Percentiles rank a stretch among this genome's conserved stretches.
These are phyloP conservation scores for Artibeus jamaicensis DNA, from an alignment of 2,797 vertebrate species.

Conservation along the genomic window DNA sequence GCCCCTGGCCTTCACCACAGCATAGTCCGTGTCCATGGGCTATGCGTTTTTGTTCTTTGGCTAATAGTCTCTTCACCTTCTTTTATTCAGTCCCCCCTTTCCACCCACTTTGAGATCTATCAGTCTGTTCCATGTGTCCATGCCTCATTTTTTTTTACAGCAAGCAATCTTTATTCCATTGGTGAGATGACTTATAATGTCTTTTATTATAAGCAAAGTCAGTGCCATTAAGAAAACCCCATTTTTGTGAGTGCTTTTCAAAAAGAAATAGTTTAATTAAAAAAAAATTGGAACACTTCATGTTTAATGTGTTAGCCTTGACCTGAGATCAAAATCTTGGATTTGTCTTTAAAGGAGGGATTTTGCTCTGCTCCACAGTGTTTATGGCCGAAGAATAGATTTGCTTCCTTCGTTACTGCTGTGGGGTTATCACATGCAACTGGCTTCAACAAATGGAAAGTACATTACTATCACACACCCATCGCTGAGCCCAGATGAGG, in stretches of 20 bases:
- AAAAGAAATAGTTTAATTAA: not conserved
- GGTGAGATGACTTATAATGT: not conserved
- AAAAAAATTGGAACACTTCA: not conserved
- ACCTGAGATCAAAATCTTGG: slow-evolving; percentile 21
- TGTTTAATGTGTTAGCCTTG: slow-evolving; percentile 31
- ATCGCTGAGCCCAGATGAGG: slow-evolving; percentile 47
- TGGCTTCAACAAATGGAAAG: slow-evolving; percentile 57
- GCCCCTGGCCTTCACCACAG: not conserved
- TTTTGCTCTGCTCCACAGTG: not conserved
- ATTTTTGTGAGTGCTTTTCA: not conserved
- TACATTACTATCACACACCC: slow-evolving; percentile 18
- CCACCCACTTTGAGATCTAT: not conserved
- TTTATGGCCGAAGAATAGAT: slow-evolving; percentile 32
- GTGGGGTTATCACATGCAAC: slow-evolving; percentile 36
- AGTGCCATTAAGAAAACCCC: not conserved
- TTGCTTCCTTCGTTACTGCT: slow-evolving; percentile 45
- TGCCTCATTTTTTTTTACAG: not conserved
- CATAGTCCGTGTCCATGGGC: no score
- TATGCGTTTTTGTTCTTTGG: not conserved
- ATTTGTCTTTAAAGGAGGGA: slow-evolving; percentile 42
- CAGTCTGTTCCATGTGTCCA: not conserved
- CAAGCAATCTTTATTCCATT: not conserved
- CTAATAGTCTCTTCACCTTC: not conserved
- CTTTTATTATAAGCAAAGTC: not conserved
- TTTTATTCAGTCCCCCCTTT: not conserved